phyloP scores from a whole-genome alignment of 2,113 vertebrate genomes.

The Lagopus muta region DNA sequence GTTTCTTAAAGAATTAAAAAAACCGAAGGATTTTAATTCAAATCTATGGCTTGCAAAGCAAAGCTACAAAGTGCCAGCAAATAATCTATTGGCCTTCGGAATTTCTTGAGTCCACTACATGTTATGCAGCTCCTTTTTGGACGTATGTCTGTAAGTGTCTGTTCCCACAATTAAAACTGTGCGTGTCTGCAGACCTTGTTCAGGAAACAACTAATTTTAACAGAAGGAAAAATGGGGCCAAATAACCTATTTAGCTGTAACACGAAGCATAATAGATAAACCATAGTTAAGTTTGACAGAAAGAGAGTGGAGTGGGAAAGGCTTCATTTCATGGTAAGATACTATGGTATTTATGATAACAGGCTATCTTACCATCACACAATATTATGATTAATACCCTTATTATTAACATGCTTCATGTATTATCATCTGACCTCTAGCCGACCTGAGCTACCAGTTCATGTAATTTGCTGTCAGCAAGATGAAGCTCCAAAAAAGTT shows the following conservation, averaged over 20 bases:
- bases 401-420: not conserved
- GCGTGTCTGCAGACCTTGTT: not conserved
- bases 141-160: not conserved
- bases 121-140: not conserved
- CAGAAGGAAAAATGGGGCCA: not conserved
- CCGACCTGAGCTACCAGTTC: not conserved
- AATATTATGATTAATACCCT: not conserved
- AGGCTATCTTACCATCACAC: not conserved
- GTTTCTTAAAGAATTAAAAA: not conserved
- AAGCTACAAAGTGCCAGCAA: not conserved
- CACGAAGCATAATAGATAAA: not conserved
- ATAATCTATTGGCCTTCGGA: not conserved
- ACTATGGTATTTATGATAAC: not conserved
- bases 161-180: not conserved
- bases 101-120: not conserved
- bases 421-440: not conserved
- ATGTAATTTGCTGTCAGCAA: not conserved
- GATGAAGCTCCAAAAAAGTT: not conserved
- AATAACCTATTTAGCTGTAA: slow-evolving; percentile 19
- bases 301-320: not conserved
- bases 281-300: not conserved
- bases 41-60: not conserved
- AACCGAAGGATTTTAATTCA: not conserved
- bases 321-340: not conserved
- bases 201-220: not conserved